Evolutionary conservation across 1,140 invertebrate genomes (phyloP), one percentile per base, ranked within the genome.

Genomic region (Drosophila ananassae): DNA sequence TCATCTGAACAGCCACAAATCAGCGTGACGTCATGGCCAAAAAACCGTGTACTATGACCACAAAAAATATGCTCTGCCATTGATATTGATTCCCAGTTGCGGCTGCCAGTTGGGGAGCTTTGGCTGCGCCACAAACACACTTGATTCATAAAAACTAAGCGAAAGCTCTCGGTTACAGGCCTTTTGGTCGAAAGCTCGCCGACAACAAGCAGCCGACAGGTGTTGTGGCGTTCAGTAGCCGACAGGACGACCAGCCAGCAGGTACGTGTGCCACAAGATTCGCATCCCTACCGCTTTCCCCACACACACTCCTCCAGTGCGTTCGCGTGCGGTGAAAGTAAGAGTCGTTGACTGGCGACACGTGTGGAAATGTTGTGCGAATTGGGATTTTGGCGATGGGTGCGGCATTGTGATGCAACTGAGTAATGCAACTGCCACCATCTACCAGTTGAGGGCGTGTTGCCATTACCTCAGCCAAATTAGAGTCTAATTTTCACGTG

Each of bases 111-210:
- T 13, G 34, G 5, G 7, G 71, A 87, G 81, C 82, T 85, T 78
- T 85, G 54, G 47, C 37, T 66, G 60, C 50, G 60, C 60, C 59
- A 73, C 59, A 74, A 64, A 66, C 71, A 48, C 61, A 75, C 85
- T 85, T 87, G 87, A 85, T 85, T 85, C 82, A 87, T 85, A 78
- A 85, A 85, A 85, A 68, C 81, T 22, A 63, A 66, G 32, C 48
- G 56, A 82, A 84, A 85, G 81, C 73, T 85, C 41, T 12, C 34
- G 12, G 34, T 28, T 0, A 6, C 6, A 28, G 34, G 10, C 34
- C 32, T 37, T 0, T 9, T 28, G 51, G 21, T 37, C 30, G 60
- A 73, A 77, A 77, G 74, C 68, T 77, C 55, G 37, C 46, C 8
- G 5, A 51, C 54, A 32, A 41, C 60, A 66, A 56, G 66, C 12